A percentile compares a stretch with the other conserved stretches of the same genome.
These are phyloP conservation scores for Anarsia innoxiella DNA, from an alignment of 2,888 invertebrate genomes.

Conservation along the genomic window DNA sequence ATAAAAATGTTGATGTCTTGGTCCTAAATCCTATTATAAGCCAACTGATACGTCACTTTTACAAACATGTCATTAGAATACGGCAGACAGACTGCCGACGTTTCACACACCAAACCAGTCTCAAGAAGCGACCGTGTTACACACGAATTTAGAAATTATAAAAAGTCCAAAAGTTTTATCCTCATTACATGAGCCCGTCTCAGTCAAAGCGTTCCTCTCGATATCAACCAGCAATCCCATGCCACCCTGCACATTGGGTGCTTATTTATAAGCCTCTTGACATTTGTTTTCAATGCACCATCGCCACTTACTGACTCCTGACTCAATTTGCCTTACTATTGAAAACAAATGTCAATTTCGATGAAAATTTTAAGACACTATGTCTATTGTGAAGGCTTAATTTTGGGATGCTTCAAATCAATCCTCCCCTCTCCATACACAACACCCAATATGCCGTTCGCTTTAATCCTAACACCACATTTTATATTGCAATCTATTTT, in stretches of 20 bases:
- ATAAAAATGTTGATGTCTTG: too few relatives aligned
- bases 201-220: slow-evolving; percentile 61
- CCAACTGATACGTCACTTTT: too few relatives aligned
- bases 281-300: neutral
- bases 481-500: slow-evolving; percentile 66
- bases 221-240: slow-evolving; percentile 45
- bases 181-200: slow-evolving; percentile 66
- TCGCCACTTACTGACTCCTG: too few relatives aligned
- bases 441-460: slow-evolving; percentile 67
- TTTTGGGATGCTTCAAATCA: too few relatives aligned
- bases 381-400: too few relatives aligned
- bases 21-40: too few relatives aligned
- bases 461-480: slow-evolving; percentile 53
- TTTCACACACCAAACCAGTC: slow-evolving; percentile 52
- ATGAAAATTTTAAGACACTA: too few relatives aligned
- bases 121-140: slow-evolving; percentile 61
- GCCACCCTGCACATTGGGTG: slow-evolving; percentile 46
- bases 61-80: too few relatives aligned
- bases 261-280: slow-evolving; percentile 2
- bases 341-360: too few relatives aligned
- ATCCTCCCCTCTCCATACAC: slow-evolving; percentile 55
- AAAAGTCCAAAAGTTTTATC: slow-evolving; percentile 47
- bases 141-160: slow-evolving; percentile 58
- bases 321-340: too few relatives aligned
- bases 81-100: slow-evolving; percentile 12